Evolutionary conservation across 2,888 invertebrate genomes (phyloP).

Genomic region (Sinotaia quadrata): DNA sequence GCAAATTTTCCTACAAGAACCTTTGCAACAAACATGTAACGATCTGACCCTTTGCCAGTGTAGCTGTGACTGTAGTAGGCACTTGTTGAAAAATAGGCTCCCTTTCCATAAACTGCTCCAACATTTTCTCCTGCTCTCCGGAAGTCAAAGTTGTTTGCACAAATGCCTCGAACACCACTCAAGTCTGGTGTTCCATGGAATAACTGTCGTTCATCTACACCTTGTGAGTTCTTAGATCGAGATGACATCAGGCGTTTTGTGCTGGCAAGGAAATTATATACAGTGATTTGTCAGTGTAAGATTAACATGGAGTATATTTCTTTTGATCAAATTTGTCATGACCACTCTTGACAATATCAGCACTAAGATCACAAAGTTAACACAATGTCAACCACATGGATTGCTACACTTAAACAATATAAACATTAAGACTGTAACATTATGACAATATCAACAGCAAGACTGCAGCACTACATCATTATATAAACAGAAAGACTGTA

Average conservation of each 20-base stretch:
- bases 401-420: too few relatives aligned
- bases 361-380: too few relatives aligned
- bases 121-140: slow-evolving; percentile 48
- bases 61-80: slow-evolving; percentile 61
- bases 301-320: too few relatives aligned
- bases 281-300: too few relatives aligned
- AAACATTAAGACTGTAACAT: too few relatives aligned
- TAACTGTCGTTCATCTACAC: slow-evolving; percentile 52
- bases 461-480: too few relatives aligned
- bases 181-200: slow-evolving; percentile 49
- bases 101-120: slow-evolving; percentile 52
- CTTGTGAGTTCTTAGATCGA: background rate
- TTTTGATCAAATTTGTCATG: too few relatives aligned
- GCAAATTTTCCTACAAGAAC: slow-evolving; percentile 18
- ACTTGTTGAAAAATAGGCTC: slow-evolving; percentile 59
- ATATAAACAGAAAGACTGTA: too few relatives aligned
- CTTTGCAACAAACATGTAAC: slow-evolving; percentile 20
- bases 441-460: too few relatives aligned
- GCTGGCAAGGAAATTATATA: too few relatives aligned
- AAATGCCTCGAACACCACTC: slow-evolving; percentile 47
- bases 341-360: too few relatives aligned
- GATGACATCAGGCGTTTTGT: slow-evolving; percentile 10
- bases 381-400: too few relatives aligned
- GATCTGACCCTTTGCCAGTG: slow-evolving; percentile 27
- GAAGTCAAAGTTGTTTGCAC: slow-evolving; percentile 54